A percentile compares a stretch with the other conserved stretches of the same genome.
These are phyloP conservation scores for Lutjanus erythropterus DNA, from an alignment of 2,113 vertebrate genomes.

Conservation along the genomic window DNA sequence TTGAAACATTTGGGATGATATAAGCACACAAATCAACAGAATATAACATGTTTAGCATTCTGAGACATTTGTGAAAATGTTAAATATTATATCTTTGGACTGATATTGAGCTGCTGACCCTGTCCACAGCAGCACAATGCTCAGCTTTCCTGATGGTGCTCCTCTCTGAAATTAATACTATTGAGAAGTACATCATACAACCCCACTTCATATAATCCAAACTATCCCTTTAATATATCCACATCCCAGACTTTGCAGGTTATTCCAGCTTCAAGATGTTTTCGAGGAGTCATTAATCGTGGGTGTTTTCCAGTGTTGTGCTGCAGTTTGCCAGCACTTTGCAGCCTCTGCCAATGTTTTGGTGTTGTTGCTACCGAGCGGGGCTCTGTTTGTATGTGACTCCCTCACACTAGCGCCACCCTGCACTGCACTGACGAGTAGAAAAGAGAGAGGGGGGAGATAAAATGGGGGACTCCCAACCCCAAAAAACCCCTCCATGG, in stretches of 20 bases:
- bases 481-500: slow-evolving; percentile 55
- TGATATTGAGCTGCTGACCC: no score
- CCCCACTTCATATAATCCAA: no score
- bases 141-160: no score
- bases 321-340: slow-evolving; percentile 58
- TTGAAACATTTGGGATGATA: no score
- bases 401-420: slow-evolving; percentile 70
- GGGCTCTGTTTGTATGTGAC: slow-evolving; percentile 59
- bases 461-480: slow-evolving; percentile 56
- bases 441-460: not conserved
- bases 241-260: slow-evolving; percentile 26
- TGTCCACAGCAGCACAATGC: no score
- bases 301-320: slow-evolving; percentile 69
- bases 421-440: slow-evolving; percentile 39
- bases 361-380: slow-evolving; percentile 65
- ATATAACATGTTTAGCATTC: no score
- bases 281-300: slow-evolving; percentile 50
- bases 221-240: no score
- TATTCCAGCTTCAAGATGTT: slow-evolving; percentile 40
- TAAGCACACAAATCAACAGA: no score
- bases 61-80: no score
- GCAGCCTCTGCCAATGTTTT: slow-evolving; percentile 68
- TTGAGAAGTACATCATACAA: no score
- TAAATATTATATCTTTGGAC: no score
- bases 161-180: no score